phyloP scores from a whole-genome alignment of 2,888 invertebrate species.

The Drepanosiphum platanoidis region DNA sequence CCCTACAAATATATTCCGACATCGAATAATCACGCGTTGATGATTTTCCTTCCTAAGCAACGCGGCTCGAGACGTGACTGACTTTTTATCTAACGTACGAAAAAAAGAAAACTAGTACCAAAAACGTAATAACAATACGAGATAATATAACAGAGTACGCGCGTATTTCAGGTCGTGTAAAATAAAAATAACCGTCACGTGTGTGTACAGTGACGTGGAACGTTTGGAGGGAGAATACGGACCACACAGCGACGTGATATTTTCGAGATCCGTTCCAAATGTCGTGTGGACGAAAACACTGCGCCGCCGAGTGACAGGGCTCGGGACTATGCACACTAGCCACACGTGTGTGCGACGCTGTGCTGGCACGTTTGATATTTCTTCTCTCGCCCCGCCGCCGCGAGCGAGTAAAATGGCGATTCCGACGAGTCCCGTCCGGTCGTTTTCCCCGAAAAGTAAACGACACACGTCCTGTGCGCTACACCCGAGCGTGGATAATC shows the following conservation, averaged over 20 bases:
- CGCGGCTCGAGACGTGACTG: no score
- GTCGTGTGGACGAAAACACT: background rate
- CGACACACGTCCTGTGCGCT: no score
- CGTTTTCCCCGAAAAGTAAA: no score
- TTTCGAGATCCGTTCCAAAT: constrained; percentile 19
- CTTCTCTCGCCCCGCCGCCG: background rate
- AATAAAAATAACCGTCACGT: constrained; percentile 35
- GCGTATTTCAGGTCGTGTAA: background rate
- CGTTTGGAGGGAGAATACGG: background rate
- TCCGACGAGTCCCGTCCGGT: no score
- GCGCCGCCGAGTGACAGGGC: background rate
- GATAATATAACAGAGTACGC: background rate
- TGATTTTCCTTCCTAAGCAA: no score
- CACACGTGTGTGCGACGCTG: background rate
- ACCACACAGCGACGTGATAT: constrained; percentile 1
- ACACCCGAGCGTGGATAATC: no score
- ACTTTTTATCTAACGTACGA: no score
- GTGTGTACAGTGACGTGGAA: background rate
- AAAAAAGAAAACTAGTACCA: background rate
- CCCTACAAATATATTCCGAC: background rate
- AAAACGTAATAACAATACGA: background rate
- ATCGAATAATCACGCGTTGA: no score
- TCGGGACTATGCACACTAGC: background rate
- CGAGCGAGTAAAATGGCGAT: no score
- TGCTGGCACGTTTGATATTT: background rate